Conservation (phyloP, 2,797 vertebrate genomes). For the Aeoliscus strigatus region DNA sequence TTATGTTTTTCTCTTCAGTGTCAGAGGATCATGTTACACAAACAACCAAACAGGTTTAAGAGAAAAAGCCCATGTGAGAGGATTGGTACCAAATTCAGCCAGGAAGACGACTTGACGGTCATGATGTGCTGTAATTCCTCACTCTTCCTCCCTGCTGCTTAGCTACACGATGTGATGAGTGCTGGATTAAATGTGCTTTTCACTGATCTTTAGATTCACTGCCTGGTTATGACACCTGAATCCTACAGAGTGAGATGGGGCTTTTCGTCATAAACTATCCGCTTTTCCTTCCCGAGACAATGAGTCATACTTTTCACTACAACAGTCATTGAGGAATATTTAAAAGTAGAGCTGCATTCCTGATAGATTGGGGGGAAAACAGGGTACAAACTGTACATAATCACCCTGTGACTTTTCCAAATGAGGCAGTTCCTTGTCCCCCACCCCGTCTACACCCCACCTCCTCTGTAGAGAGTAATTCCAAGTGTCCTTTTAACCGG, state of each 20-base stretch:
- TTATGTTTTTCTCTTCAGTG: no score
- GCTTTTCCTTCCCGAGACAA: slow-evolving; percentile 15
- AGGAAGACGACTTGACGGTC: slow-evolving; percentile 6
- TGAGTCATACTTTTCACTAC: slow-evolving; percentile 1
- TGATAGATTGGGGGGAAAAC: slow-evolving; percentile 6
- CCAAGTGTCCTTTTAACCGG: slow-evolving; percentile 81
- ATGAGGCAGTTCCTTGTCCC: slow-evolving; percentile 36
- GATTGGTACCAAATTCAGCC: slow-evolving; percentile 13
- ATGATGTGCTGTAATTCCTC: slow-evolving; percentile 41
- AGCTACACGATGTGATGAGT: slow-evolving; percentile 45
- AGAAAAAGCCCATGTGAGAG: no score
- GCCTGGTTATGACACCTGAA: slow-evolving; percentile 79
- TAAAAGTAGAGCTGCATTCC: slow-evolving; percentile 11
- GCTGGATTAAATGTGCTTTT: slow-evolving; percentile 55
- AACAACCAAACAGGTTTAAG: no score
- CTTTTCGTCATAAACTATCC: slow-evolving; percentile 18
- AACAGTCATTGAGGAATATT: no score
- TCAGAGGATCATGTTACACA: no score
- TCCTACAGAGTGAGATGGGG: slow-evolving; percentile 79
- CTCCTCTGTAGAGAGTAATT: slow-evolving; percentile 80
- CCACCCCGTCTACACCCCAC: slow-evolving; percentile 49
- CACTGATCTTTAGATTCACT: slow-evolving; percentile 81
- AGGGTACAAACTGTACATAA: slow-evolving; percentile 14
- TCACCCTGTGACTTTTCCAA: slow-evolving; percentile 18
- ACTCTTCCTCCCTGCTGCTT: slow-evolving; percentile 54